Base-by-base conservation (phyloP, 1,140 invertebrate species). In the Aphis gossypii region DNA sequence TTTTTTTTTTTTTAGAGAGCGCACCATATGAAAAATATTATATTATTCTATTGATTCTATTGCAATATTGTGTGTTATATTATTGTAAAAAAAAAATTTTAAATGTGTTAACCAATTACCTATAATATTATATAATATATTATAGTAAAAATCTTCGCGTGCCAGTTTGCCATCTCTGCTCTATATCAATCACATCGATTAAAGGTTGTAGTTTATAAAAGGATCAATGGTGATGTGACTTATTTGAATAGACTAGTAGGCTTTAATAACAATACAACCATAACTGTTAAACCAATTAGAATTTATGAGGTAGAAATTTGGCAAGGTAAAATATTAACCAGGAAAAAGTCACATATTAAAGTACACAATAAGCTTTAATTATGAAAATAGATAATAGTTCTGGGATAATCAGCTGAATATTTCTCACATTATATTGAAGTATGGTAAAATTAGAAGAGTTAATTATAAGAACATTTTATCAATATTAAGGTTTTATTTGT, bases 351-450 rank as follows among this genome's bases (percentile, higher is more conserved):
- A 60, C 21, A 56, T 25, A 56, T 7, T 9, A 30, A 60, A 9
- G 56, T 8, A 68, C 30, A n/a, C 11, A 4, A n/a, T 4, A 0
- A 18, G 4, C 14, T n/a, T n/a, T n/a, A n/a, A 30, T n/a, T 0
- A n/a, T 51, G 18, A 68, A 68, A 68, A 68, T 68, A 68, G 4
- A 68, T 68, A n/a, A 6, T 68, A n/a, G 30, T 4, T 68, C 30
- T 14, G n/a, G 4, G 6, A 2, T 68, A n/a, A 68, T n/a, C 60
- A 68, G 30, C 11, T 68, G 11, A n/a, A 68, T 18, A 0, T n/a
- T 68, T 68, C 30, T 68, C 30, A 68, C 14, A 68, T 68, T 68
- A 14, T n/a, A 14, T 30, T 68, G 14, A 68, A 68, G 60, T 68
- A n/a, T 68, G 5, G 18, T 18, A 68, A 14, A n/a, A n/a, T n/a